These are phyloP conservation scores for Rhynchotus rufescens DNA, from an alignment of 2,797 vertebrate genomes.

Conservation along the genomic window DNA sequence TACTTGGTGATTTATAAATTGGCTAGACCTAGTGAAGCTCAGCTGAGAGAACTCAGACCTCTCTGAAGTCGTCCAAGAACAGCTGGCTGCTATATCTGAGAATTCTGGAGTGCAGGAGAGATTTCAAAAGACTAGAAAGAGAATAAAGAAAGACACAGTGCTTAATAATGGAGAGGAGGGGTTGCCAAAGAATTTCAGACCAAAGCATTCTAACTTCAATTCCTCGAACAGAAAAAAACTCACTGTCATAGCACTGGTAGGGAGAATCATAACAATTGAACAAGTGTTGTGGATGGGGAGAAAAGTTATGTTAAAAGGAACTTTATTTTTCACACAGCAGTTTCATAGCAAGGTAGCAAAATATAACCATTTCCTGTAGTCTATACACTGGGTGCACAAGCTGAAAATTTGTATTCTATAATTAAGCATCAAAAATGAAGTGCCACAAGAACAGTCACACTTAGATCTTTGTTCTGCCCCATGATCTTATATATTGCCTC, in stretches of 20 bases:
- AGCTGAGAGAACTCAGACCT: neutral
- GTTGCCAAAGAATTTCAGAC: neutral
- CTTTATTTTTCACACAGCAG: neutral
- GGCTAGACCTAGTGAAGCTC: too few species aligned
- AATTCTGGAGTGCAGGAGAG: neutral
- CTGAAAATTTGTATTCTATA: neutral
- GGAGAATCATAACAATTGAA: neutral
- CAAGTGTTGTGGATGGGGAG: neutral
- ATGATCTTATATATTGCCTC: neutral
- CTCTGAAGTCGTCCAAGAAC: neutral
- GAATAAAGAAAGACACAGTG: neutral
- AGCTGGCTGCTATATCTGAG: neutral
- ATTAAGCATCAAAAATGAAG: neutral
- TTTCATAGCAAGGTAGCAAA: neutral
- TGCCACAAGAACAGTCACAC: neutral
- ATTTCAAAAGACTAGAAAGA: neutral
- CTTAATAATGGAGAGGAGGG: neutral
- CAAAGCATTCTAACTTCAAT: neutral
- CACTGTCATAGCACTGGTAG: neutral
- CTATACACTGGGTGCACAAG: neutral
- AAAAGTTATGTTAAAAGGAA: neutral
- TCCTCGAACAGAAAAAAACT: neutral
- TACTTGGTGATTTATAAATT: too few species aligned
- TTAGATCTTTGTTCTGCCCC: neutral
- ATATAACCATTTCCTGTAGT: neutral